A percentile compares a stretch with the other conserved stretches of the same genome.
Evolutionary conservation across 53 echinoderm and acorn worm species (phyloP).

Genomic region (Paelopatides confundens): DNA sequence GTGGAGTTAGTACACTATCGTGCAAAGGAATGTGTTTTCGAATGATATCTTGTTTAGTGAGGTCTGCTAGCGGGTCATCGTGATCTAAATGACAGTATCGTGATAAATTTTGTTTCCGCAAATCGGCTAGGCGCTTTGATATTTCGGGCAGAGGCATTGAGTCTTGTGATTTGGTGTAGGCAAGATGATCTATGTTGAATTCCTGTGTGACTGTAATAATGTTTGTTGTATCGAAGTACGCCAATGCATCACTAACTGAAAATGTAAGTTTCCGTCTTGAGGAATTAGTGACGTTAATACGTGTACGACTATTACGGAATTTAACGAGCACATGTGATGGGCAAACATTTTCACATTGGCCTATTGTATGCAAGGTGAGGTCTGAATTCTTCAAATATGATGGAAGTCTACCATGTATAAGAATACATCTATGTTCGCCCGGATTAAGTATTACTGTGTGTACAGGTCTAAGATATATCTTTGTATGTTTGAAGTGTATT

Average conservation of each 20-base stretch:
- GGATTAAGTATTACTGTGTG: background rate
- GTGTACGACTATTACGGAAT: background rate
- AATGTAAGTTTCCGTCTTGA: background rate
- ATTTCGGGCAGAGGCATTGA: background rate
- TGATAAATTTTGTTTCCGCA: background rate
- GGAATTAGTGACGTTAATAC: background rate
- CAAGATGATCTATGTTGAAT: background rate
- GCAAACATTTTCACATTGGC: background rate
- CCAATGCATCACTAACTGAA: background rate
- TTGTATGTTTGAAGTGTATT: background rate
- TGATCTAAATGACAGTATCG: background rate
- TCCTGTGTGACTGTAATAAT: background rate
- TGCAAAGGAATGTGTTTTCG: background rate
- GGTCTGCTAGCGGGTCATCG: background rate
- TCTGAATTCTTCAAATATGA: background rate
- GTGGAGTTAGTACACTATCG: background rate
- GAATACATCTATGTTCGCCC: background rate
- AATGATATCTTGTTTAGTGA: background rate
- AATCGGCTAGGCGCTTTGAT: background rate
- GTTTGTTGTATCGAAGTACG: background rate
- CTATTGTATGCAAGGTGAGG: background rate
- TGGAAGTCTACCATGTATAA: background rate
- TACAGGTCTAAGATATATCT: background rate
- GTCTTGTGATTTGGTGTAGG: too few relatives aligned
- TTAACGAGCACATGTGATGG: background rate